Base-by-base conservation (phyloP, 2,888 invertebrate species). In the Hesperia comma region DNA sequence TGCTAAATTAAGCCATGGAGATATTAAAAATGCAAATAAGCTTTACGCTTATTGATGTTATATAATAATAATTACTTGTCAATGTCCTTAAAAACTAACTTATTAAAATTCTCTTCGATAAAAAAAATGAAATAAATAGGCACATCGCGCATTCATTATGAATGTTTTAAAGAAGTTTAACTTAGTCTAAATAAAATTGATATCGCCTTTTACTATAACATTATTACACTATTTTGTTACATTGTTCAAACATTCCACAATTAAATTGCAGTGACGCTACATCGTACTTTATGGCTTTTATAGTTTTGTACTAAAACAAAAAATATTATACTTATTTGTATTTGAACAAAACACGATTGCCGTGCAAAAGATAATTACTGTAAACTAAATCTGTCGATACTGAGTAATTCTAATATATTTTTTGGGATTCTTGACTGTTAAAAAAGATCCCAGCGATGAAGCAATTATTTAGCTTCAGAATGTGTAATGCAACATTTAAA, bases 51-150 rank as follows among this genome's bases (percentile, higher is more conserved):
- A 60, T 32, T 53, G 60, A 67, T 55, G 32, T 55, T 15, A 49
- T 41, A 66, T 58, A 64, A 60, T 58, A 83, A 75, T 83, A 81
- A 77, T 84, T 83, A 82, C 79, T 86, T 87, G 88, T 89, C 87
- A 87, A 81, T 68, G 68, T 75, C 73, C 78, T 85, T 75, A 74
- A 70, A 72, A 75, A 68, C 74, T 77, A 86, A 80, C 83, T 87
- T 87, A 81, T 82, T 86, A 89, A 82, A 85, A 82, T 80, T 82
- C 77, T 86, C 80, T 81, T 86, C 79, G 81, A 82, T 80, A 82
- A 82, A 85, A n/a, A 80, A 85, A 88, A 84, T 76, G 82, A 87
- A 91, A 91, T 90, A 91, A 91, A 90, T 91, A 91, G 88, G 87
- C 89, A 91, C 88, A 84, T 82, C 76, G 84, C 88, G 84, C 88